Evolutionary conservation across 2,888 invertebrate species (phyloP), one percentile per base, ranked within the genome.

Genomic region (Noctua fimbriata): DNA sequence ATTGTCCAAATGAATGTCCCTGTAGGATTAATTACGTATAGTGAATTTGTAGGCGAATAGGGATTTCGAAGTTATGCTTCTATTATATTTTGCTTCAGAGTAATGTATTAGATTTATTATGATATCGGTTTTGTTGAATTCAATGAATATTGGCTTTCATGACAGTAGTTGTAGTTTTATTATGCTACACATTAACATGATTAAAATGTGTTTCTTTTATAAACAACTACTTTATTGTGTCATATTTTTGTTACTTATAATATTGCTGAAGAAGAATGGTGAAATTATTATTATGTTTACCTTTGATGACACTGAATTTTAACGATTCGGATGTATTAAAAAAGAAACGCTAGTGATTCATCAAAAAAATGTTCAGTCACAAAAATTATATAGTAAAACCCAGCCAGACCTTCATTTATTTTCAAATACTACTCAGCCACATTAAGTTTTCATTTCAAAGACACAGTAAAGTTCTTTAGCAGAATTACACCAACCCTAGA

Each of bases 401-500:
- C 47, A n/a, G 41, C 9, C 49, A 44, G 32, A 60, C 28, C 58
- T 52, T 10, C 5, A 18, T 41, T 49, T 67, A 6, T 44, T 81
- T 75, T 69, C 9, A 47, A 76, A 81, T 55, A 60, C 55, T 60
- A 52, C 6, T 55, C 36, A 36, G 76, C 18, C 6, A 76, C 24
- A 69, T 63, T 36, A 47, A 60, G 47, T n/a, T 74, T 52, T 69
- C 28, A 84, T 69, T 52, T 21, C 36, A 71, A 71, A 55, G 4
- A 24, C 32, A 10, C n/a, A 32, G 24, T 36, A 73, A 66, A 73
- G 69, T 73, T 63, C 67, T 73, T 76, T 55, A 18, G 36, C 44
- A 76, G 74, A 74, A 87, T 75, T 75, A 78, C 58, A 65, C 69
- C 72, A 79, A 47, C 77, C 72, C 80, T 86, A 87, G 78, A 88